These are phyloP conservation scores for Magallana gigas DNA, from an alignment of 1,140 invertebrate genomes.

Conservation along the genomic window DNA sequence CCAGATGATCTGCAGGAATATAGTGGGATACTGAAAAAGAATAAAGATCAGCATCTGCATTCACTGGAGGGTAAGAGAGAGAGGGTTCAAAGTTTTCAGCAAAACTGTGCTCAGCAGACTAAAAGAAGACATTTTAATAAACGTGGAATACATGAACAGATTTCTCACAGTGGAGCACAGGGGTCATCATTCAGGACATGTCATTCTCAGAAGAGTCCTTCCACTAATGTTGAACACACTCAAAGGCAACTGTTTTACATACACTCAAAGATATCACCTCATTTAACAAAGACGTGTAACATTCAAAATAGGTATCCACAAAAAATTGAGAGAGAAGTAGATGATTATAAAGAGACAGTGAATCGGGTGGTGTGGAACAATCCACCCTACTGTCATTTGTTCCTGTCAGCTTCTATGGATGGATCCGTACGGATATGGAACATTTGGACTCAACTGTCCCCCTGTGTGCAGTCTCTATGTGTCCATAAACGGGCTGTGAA, in stretches of 20 bases:
- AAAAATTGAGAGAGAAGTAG: conserved; percentile 36
- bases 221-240: conserved; percentile 1
- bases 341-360: conserved; percentile 61
- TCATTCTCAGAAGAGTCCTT: neutral
- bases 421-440: conserved; percentile 74
- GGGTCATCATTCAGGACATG: neutral
- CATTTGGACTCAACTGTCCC: conserved; percentile 68
- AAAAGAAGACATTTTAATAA: neutral
- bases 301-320: conserved; percentile 53
- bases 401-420: conserved; percentile 75
- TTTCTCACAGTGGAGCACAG: neutral
- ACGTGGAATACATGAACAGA: neutral
- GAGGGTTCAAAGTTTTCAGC: neutral
- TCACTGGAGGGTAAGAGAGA: neutral
- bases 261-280: conserved; percentile 70
- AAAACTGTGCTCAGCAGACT: neutral
- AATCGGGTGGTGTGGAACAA: conserved; percentile 74
- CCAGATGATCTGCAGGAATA: neutral
- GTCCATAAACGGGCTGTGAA: conserved; percentile 72
- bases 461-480: conserved; percentile 61
- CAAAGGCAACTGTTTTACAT: conserved; percentile 66
- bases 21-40: neutral
- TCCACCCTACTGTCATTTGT: conserved; percentile 77
- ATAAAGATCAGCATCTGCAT: neutral
- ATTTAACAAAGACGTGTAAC: conserved; percentile 53